Base-by-base conservation (phyloP, 2,888 invertebrate genomes). In the Limnephilus auricula region DNA sequence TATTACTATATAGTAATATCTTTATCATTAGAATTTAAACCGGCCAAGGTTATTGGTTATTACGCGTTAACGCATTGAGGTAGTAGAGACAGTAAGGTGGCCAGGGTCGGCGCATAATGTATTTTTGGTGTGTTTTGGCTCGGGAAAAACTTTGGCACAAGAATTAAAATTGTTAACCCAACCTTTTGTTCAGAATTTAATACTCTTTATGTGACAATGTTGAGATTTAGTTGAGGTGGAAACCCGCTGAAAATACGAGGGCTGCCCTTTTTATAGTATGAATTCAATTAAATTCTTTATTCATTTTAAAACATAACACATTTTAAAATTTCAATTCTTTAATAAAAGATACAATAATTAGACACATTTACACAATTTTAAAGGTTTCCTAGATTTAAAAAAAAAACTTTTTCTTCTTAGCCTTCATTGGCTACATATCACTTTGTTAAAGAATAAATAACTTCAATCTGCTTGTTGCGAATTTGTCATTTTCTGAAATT, bases 161-260 rank as follows among this genome's bases (percentile, higher is more conserved):
- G 87, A 88, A 88, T 88, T 88, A 88, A 88, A 32, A 88, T 37
- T 88, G 78, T 34, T 31, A 78, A 88, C 65, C 32, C 78, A 37
- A 32, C 30, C 87, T 32, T 25, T 34, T 79, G 32, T 88, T 88
- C 34, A 5, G 78, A 88, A 79, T 45, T 78, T 79, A 92, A 92
- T 90, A 78, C 79, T 84, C 85, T 92, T 84, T 78, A 90, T 89
- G 92, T 37, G 87, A 92, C 92, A 92, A 91, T 89, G 89, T 91
- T 88, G 91, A 25, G 18, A 50, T 86, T 86, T 32, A 18, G 10
- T 25, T n/a, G 65, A 65, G n/a, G 65, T 65, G 65, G 65, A n/a
- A 65, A 65, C 25, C 5, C 6, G 65, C 25, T 18, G 65, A 65
- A 65, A 65, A 65, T 65, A 65, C 2, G n/a, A 65, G 25, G 65